Conservation (phyloP, 64 coral and sea anemone species). For the Anthopleura sola region DNA sequence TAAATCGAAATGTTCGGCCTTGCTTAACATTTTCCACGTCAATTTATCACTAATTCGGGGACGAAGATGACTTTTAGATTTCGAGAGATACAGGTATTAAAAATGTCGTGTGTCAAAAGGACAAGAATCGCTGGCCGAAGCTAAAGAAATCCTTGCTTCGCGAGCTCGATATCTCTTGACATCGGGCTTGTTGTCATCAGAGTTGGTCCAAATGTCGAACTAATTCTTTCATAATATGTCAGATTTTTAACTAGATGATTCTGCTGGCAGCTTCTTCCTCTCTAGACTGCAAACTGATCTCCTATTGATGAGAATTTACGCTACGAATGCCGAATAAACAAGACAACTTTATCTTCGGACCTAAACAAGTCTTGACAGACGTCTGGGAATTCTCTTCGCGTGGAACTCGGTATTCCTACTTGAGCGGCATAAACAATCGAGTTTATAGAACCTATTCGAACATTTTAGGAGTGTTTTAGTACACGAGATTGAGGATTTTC, state of each 20-base stretch:
- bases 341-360: neutral
- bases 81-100: neutral
- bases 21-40: neutral
- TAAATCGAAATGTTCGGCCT: neutral
- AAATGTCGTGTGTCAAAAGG: constrained; percentile 5
- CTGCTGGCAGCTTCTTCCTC: neutral
- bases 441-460: neutral
- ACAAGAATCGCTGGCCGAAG: neutral
- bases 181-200: constrained; percentile 10
- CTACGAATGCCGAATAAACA: constrained; percentile 12
- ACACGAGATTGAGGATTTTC: neutral
- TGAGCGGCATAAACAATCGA: neutral
- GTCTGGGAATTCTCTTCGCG: neutral
- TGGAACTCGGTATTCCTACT: neutral
- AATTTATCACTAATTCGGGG: constrained; percentile 10
- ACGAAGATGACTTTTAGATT: constrained; percentile 14
- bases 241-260: constrained; percentile 26
- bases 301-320: constrained; percentile 10
- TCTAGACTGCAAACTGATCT: constrained; percentile 8
- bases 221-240: constrained; percentile 44
- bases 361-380: constrained; percentile 1
- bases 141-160: constrained; percentile 12
- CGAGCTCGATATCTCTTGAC: constrained; percentile 16
- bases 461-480: neutral
- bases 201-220: constrained; percentile 22